Base-by-base conservation (phyloP, 2,113 vertebrate genomes). In the Saiga tatarica region DNA sequence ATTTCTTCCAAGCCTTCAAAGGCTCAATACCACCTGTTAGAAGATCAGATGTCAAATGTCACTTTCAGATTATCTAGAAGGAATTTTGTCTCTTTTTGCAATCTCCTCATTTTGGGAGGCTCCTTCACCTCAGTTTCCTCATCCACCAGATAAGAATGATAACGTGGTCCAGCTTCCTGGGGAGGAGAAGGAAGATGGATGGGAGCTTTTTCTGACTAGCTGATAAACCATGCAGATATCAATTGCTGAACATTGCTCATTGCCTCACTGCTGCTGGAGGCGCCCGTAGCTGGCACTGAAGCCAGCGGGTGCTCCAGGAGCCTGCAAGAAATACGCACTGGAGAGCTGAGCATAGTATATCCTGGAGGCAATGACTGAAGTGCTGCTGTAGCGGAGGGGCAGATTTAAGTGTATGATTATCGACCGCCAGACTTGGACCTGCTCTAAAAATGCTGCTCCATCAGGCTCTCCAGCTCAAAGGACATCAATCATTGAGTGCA, bases 401-500 rank as follows among this genome's bases (percentile, higher is more conserved):
- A 52, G 64, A n/a, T 47, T 86, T 97, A 98, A 98, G 95, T 97
- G 97, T 95, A 67, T 94, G 71, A 79, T 74, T 97, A 98, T 98
- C 94, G 97, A 98, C 96, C 86, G 14, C 85, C 57, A 57, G 86
- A 62, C 81, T 97, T 82, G 97, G 89, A 87, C 79, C 67, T 84
- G 76, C 92, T 84, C 92, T 64, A 87, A 93, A 95, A 89, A 97
- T 39, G 6, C 94, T 62, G 96, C 82, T 91, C 39, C 57, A 39
- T 82, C 91, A 81, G 81, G 64, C 74, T 55, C 67, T 87, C 87
- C 47, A 0, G 83, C 87, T 89, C 92, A 19, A 50, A 93, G 1
- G 45, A 15, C 96, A 97, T 98, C 98, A 89, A 97, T 98, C 97
- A 98, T 36, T 19, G 30, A 71, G 50, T 3, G 19, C 64, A 13